Conservation (phyloP, 2,888 invertebrate species). For the Diadromus collaris region DNA sequence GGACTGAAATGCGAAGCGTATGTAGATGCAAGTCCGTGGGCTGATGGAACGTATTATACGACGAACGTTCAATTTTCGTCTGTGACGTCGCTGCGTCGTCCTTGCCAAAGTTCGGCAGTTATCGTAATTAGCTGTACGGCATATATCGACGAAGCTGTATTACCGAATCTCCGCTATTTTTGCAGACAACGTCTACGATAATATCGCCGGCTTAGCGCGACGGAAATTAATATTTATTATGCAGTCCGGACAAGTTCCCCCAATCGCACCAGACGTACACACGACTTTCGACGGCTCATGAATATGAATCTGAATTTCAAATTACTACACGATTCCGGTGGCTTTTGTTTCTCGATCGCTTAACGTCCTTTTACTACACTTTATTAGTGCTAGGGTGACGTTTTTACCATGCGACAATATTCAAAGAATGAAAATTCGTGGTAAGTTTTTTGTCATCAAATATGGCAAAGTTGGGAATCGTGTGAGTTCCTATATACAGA, state of each 20-base stretch:
- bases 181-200: neutral
- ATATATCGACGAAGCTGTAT: conserved; percentile 8
- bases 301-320: conserved; percentile 70
- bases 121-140: conserved; percentile 24
- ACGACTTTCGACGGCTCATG: conserved; percentile 63
- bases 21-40: conserved; percentile 11
- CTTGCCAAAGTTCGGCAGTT: conserved; percentile 17
- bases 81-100: conserved; percentile 5
- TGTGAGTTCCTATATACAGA: no score
- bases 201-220: neutral
- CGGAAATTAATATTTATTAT: neutral
- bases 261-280: conserved; percentile 4
- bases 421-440: no score
- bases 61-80: conserved; percentile 7
- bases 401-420: neutral
- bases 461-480: no score
- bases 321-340: conserved; percentile 63
- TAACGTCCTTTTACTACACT: neutral
- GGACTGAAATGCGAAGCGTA: conserved; percentile 6
- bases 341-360: conserved; percentile 67
- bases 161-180: neutral
- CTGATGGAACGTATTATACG: neutral
- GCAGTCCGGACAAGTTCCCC: neutral
- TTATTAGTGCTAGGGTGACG: neutral
- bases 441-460: no score